These are phyloP conservation scores for Porites rus DNA, from an alignment of 92 coral and sea anemone species.

Conservation along the genomic window DNA sequence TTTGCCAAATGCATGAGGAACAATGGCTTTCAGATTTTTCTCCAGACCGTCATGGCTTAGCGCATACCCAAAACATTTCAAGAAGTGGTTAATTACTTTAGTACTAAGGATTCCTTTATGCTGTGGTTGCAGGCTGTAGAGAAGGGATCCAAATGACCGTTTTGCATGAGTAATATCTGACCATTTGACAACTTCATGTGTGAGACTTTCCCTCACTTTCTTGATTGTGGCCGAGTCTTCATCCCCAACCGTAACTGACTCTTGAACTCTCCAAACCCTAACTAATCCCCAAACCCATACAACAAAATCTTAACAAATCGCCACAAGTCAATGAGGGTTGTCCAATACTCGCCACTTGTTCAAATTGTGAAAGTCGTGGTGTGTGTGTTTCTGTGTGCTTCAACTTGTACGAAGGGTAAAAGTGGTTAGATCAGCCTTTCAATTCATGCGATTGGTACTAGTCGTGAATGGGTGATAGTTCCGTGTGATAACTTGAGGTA, in stretches of 20 bases:
- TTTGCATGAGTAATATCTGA: slow-evolving; percentile 57
- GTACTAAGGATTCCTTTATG: slow-evolving; percentile 45
- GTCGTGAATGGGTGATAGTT: no score
- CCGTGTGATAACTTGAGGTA: no score
- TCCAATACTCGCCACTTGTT: no score
- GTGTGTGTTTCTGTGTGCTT: no score
- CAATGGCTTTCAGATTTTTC: slow-evolving; percentile 39
- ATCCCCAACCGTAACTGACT: slow-evolving; percentile 34
- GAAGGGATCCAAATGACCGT: slow-evolving; percentile 32
- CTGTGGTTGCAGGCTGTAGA: slow-evolving; percentile 24
- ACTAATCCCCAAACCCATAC: no score
- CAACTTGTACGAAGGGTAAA: no score
- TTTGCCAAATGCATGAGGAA: slow-evolving; percentile 42
- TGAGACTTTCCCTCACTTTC: slow-evolving; percentile 49
- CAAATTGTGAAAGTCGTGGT: no score
- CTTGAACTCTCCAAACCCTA: no score
- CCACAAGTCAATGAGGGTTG: no score
- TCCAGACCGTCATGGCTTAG: slow-evolving; percentile 35
- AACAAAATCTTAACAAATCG: no score
- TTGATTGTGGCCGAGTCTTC: slow-evolving; percentile 53
- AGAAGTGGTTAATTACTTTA: slow-evolving; percentile 37
- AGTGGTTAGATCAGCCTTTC: no score
- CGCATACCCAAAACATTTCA: slow-evolving; percentile 52
- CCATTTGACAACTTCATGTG: slow-evolving; percentile 43
- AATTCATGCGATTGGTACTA: no score